Conservation (phyloP, 2,113 vertebrate genomes). For the Lepidothrix coronata region DNA sequence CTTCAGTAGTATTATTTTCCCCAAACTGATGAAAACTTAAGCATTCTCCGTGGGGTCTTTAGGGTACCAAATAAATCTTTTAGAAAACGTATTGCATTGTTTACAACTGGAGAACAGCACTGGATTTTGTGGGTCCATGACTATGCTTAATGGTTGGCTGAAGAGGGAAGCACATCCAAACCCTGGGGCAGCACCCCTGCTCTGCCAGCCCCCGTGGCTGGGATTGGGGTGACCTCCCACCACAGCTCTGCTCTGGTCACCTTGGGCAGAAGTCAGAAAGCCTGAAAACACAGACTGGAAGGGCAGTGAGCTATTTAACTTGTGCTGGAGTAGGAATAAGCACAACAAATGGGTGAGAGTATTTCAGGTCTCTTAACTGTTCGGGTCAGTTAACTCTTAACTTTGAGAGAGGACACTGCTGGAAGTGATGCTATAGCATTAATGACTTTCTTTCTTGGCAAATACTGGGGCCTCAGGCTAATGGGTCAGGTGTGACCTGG, state of each 20-base stretch:
- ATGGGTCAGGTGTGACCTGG: not conserved
- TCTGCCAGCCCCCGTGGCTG: fast-evolving
- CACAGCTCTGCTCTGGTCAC: not conserved
- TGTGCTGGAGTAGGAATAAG: not conserved
- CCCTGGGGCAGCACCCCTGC: not conserved
- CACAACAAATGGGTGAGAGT: not conserved
- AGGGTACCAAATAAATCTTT: not conserved
- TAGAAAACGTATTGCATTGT: not conserved
- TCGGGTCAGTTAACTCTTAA: not conserved
- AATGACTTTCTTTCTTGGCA: no score
- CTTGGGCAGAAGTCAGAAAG: not conserved
- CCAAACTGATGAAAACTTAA: not conserved
- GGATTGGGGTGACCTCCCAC: fast-evolving
- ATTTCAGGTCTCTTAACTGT: not conserved
- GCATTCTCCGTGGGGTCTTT: not conserved
- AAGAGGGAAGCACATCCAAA: not conserved
- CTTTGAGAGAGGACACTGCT: not conserved
- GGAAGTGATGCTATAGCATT: fast-evolving
- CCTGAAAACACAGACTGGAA: not conserved
- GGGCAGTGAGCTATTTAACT: not conserved
- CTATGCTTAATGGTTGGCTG: fast-evolving
- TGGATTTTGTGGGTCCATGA: fast-evolving
- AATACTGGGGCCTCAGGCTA: not conserved
- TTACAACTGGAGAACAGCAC: not conserved
- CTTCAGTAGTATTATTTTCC: not conserved